Evolutionary conservation across 2,888 invertebrate species (phyloP).

Genomic region (Eupithecia subfuscata): DNA sequence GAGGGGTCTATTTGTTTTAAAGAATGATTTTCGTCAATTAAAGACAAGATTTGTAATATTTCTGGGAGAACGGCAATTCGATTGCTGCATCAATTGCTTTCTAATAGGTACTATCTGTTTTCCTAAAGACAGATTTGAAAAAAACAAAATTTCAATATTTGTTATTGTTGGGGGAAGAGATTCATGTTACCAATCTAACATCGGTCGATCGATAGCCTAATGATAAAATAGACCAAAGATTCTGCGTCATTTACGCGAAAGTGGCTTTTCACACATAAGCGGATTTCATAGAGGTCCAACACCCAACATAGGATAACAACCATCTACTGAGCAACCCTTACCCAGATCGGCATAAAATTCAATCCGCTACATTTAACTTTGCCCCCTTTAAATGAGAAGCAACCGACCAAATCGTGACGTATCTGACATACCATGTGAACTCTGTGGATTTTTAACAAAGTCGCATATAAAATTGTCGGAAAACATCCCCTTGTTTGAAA

Average conservation of each 20-base stretch:
- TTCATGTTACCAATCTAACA: neutral
- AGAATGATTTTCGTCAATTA: neutral
- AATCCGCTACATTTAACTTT: constrained; percentile 60
- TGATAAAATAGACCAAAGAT: constrained; percentile 2
- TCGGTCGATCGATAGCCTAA: neutral
- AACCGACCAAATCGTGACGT: constrained; percentile 58
- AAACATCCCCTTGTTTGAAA: constrained; percentile 38
- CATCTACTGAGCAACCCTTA: constrained; percentile 16
- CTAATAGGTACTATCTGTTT: neutral
- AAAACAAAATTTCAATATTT: neutral
- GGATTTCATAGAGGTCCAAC: constrained; percentile 27
- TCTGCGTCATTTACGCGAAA: constrained; percentile 17
- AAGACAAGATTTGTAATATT: neutral
- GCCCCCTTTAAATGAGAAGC: constrained; percentile 53
- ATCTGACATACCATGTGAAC: constrained; percentile 30
- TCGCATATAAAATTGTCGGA: constrained; percentile 37
- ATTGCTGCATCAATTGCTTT: neutral
- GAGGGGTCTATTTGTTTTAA: neutral
- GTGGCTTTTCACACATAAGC: constrained; percentile 11
- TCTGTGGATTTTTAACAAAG: constrained; percentile 46
- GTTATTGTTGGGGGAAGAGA: neutral
- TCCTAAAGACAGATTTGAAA: neutral
- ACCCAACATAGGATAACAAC: constrained; percentile 22
- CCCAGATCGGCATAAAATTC: constrained; percentile 51
- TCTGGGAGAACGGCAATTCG: neutral